Base-by-base conservation (phyloP, 2,888 invertebrate species). In the Orchestes rusci region DNA sequence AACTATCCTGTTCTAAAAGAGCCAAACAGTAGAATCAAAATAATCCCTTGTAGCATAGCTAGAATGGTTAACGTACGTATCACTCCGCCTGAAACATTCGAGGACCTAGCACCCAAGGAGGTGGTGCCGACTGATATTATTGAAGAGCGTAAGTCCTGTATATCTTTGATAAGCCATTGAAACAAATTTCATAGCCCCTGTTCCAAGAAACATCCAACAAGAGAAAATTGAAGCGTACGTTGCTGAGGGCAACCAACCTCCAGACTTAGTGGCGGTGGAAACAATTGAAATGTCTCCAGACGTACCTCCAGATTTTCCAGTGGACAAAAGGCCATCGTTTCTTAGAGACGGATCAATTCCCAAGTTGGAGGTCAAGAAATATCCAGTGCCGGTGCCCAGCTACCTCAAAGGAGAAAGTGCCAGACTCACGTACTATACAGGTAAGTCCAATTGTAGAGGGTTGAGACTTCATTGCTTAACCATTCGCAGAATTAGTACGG, bases 31-130 rank as follows among this genome's bases (percentile, higher is more conserved):
- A 47, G 47, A 23, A 48, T 56, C n/a, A 39, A 55, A 3, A 29
- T 57, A 18, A 43, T 53, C 5, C 59, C 60, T 4, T 62, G 59
- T 32, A 43, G 41, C 1, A 47, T 64, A 4, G 50, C 57, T 18
- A 56, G 64, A 38, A 56, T 59, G 8, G 56, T 59, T 1, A 52
- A 53, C 12, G 46, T 66, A 3, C 58, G 63, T 23, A 56, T 56
- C 1, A 40, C 16, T 13, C 63, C 62, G 1, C 62, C 62, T 5
- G 51, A 53, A 10, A 49, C 32, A 1, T 49, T 49, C 27, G 49
- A 49, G 35, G 45, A 45, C 16, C 12, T 49, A 8, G 43, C 35
- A 27, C 45, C 49, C 12, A 41, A 49, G 10, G 45, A 49, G 29
- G 29, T 39, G 3, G 38, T 41, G 4, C 16, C 20, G n/a, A 37